Conservation (phyloP, 1,140 invertebrate genomes). For the Capitella teleta region DNA sequence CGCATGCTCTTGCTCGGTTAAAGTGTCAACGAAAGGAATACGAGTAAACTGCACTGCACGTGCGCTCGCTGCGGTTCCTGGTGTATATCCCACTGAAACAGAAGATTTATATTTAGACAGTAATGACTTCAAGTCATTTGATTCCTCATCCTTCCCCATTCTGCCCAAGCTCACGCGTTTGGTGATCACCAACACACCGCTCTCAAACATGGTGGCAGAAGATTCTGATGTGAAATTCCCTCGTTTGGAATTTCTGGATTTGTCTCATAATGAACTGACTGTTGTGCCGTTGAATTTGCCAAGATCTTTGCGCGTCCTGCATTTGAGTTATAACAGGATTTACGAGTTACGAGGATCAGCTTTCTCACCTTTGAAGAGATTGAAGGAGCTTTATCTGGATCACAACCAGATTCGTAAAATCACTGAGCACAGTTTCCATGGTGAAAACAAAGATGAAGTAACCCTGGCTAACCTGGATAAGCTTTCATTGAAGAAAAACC, state of each 20-base stretch:
- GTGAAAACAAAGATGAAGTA: not conserved
- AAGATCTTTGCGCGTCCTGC: not conserved
- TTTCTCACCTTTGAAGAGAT: not conserved
- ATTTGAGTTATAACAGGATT: not conserved
- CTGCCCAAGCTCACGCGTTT: too few relatives aligned
- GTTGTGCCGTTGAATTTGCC: not conserved
- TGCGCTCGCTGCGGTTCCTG: too few relatives aligned
- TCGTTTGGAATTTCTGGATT: not conserved
- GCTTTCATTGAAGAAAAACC: constrained; percentile 10
- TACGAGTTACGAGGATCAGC: not conserved
- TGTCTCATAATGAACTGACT: not conserved
- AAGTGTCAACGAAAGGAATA: too few relatives aligned
- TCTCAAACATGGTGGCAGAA: too few relatives aligned
- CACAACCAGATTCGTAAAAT: constrained; percentile 12
- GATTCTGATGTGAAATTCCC: too few relatives aligned
- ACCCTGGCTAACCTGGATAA: constrained; percentile 1
- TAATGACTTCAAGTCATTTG: too few relatives aligned
- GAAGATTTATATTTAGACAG: too few relatives aligned
- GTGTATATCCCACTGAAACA: too few relatives aligned
- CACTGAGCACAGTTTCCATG: not conserved
- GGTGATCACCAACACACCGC: too few relatives aligned
- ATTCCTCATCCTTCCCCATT: too few relatives aligned
- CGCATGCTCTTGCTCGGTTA: too few relatives aligned
- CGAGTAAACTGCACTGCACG: too few relatives aligned
- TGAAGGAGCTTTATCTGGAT: constrained; percentile 7